Evolutionary conservation across 1,140 invertebrate genomes (phyloP).

Genomic region (Calliphora vicina): DNA sequence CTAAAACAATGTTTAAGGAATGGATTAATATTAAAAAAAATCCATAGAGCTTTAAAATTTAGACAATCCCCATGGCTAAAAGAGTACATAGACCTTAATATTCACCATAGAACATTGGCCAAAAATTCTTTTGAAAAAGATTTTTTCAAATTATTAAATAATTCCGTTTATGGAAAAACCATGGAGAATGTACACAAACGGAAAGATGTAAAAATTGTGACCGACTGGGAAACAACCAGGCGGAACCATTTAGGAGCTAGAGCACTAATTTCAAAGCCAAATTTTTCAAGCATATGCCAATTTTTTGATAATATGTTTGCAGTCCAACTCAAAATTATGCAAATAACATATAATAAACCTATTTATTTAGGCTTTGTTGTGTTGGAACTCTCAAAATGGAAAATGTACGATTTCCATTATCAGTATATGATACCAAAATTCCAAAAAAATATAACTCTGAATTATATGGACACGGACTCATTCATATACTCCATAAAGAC

Average conservation of each 20-base stretch:
- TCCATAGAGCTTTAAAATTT: conserved; percentile 66
- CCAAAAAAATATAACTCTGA: conserved; percentile 47
- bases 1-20: conserved; percentile 64
- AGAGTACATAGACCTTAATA: too few species aligned
- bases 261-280: conserved; percentile 58
- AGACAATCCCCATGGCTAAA: too few species aligned
- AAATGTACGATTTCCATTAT: conserved; percentile 59
- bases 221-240: conserved; percentile 50
- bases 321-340: conserved; percentile 45
- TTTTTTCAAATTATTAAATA: conserved; percentile 66
- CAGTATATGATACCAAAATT: conserved; percentile 50
- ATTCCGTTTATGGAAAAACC: conserved; percentile 65
- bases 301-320: conserved; percentile 60
- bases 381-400: conserved; percentile 61
- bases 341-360: too few species aligned
- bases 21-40: conserved; percentile 65
- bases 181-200: conserved; percentile 65
- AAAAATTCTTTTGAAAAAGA: conserved; percentile 66
- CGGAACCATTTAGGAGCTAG: conserved; percentile 50
- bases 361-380: conserved; percentile 37
- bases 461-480: conserved; percentile 65
- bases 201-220: conserved; percentile 60
- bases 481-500: too few species aligned
- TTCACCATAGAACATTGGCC: conserved; percentile 53
- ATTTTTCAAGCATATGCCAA: conserved; percentile 57